Percentiles rank a stretch among this genome's conserved stretches.
These are phyloP conservation scores for Holothuria scabra DNA, from an alignment of 53 echinoderm and acorn worm species.

Conservation along the genomic window DNA sequence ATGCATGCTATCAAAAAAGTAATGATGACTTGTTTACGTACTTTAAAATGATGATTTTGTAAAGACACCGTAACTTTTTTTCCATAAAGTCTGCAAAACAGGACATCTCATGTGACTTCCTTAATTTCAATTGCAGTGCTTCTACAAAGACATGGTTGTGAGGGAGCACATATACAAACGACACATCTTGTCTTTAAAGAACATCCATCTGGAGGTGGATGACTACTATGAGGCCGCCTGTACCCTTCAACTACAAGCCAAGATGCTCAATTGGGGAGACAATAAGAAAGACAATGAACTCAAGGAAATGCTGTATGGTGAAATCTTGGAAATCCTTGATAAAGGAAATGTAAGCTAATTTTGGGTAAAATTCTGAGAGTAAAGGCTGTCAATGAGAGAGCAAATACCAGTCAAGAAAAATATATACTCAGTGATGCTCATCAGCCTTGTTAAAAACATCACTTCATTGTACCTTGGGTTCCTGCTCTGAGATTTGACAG, in stretches of 20 bases:
- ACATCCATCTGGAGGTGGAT: conserved; percentile 74
- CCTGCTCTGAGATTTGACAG: too few relatives aligned
- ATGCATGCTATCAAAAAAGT: too few relatives aligned
- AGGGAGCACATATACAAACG: conserved; percentile 88
- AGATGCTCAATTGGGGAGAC: conserved; percentile 76
- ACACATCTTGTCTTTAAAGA: conserved; percentile 88
- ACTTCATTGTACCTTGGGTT: too few relatives aligned
- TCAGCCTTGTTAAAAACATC: too few relatives aligned
- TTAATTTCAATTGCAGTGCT: conserved; percentile 56
- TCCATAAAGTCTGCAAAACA: not conserved
- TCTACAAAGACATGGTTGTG: conserved; percentile 93
- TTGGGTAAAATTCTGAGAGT: too few relatives aligned
- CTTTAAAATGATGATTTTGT: too few relatives aligned
- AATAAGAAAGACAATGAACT: conserved; percentile 68
- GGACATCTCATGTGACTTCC: not conserved
- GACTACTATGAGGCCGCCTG: conserved; percentile 92
- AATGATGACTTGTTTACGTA: too few relatives aligned
- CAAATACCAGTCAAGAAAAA: too few relatives aligned
- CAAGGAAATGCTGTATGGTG: conserved; percentile 86
- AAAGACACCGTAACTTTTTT: too few relatives aligned
- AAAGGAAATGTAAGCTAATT: conserved; percentile 74
- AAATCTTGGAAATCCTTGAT: conserved; percentile 80
- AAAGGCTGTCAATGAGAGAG: too few relatives aligned
- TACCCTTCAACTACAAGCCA: conserved; percentile 80
- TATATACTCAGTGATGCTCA: too few relatives aligned